phyloP scores from a whole-genome alignment of 2,888 invertebrate genomes.

The Ischnus inquisitorius region DNA sequence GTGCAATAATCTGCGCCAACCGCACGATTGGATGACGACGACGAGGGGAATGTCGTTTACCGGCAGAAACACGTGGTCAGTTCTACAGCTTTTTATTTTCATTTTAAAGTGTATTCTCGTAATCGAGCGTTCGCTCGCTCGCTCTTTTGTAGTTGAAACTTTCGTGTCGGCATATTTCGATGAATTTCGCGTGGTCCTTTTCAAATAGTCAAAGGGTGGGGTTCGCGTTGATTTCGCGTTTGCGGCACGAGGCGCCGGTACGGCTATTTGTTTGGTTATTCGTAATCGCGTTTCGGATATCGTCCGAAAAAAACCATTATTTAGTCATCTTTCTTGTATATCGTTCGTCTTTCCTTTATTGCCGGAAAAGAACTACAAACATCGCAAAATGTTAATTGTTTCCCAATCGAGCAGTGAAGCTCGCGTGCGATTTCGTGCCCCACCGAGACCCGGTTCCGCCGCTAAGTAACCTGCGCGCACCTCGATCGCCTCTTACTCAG shows the following conservation, averaged over 20 bases:
- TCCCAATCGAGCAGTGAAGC: not conserved
- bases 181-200: too few species aligned
- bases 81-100: slow-evolving; percentile 52
- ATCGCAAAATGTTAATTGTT: too few species aligned
- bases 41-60: slow-evolving; percentile 76
- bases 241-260: not conserved
- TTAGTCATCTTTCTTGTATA: too few species aligned
- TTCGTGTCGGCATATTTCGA: too few species aligned
- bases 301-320: too few species aligned
- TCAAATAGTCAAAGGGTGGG: too few species aligned
- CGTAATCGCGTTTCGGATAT: too few species aligned
- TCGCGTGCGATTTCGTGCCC: slow-evolving; percentile 34
- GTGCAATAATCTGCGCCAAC: slow-evolving; percentile 12
- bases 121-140: not conserved
- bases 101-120: not conserved
- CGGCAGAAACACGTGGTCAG: slow-evolving; percentile 80
- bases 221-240: not conserved
- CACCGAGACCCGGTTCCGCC: slow-evolving; percentile 33
- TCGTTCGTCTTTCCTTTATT: too few species aligned
- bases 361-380: too few species aligned
- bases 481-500: not conserved
- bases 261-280: too few species aligned
- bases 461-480: not conserved
- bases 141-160: too few species aligned
- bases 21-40: slow-evolving; percentile 41